These are phyloP conservation scores for Sycophaga agraensis DNA, from an alignment of 1,140 invertebrate species.

Conservation along the genomic window DNA sequence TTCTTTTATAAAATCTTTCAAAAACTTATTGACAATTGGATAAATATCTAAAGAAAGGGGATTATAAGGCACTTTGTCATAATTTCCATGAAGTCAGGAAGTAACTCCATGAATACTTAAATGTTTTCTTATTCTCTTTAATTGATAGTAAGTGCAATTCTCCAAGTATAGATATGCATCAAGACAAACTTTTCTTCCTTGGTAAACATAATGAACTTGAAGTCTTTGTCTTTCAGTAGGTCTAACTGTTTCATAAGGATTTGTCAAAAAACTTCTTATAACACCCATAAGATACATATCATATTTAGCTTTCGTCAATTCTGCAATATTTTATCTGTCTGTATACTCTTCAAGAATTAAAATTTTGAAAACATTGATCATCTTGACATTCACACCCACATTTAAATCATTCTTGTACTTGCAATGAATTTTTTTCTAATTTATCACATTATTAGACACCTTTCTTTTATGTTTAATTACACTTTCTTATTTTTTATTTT, in stretches of 20 bases:
- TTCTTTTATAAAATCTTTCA: conserved; percentile 70
- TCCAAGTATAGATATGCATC: conserved; percentile 79
- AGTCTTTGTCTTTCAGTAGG: conserved; percentile 72
- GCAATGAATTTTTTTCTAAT: conserved; percentile 61
- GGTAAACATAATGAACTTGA: conserved; percentile 73
- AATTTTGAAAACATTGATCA: conserved; percentile 70
- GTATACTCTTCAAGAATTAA: conserved; percentile 74
- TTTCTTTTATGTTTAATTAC: neutral
- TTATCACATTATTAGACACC: conserved; percentile 50
- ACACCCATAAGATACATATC: conserved; percentile 77
- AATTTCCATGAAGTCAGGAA: conserved; percentile 75
- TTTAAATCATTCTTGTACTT: conserved; percentile 70
- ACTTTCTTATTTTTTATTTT: too few species aligned
- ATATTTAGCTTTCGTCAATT: conserved; percentile 72
- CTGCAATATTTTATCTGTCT: conserved; percentile 73
- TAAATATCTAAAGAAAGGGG: conserved; percentile 78
- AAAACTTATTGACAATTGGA: conserved; percentile 72
- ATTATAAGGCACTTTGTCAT: conserved; percentile 79
- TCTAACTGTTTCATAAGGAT: conserved; percentile 71
- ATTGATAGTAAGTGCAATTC: conserved; percentile 78
- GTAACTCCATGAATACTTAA: conserved; percentile 77
- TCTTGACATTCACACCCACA: conserved; percentile 76
- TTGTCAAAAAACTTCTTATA: conserved; percentile 75
- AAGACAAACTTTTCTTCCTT: conserved; percentile 74
- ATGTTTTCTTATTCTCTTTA: conserved; percentile 76